Evolutionary conservation across 2,888 invertebrate species (phyloP).

Genomic region (Oligia fasciuncula): DNA sequence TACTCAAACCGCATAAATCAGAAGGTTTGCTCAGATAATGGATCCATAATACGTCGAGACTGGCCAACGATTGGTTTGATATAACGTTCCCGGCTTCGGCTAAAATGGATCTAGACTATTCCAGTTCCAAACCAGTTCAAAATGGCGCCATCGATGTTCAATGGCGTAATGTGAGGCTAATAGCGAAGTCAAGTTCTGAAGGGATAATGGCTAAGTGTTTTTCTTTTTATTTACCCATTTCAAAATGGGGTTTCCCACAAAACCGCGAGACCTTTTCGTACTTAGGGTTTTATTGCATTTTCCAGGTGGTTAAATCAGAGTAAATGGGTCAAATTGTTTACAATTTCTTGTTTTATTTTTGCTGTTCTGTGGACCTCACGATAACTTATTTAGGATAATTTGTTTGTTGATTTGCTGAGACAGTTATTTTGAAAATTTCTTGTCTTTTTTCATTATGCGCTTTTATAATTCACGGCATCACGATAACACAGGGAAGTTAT

Average conservation of each 20-base stretch:
- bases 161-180: constrained; percentile 45
- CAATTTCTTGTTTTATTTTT: constrained; percentile 3
- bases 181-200: constrained; percentile 52
- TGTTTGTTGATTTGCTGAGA: not conserved
- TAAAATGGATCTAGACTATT: constrained; percentile 37
- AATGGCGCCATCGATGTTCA: constrained; percentile 37
- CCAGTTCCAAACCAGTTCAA: constrained; percentile 19
- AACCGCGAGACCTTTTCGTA: constrained; percentile 33
- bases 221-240: constrained; percentile 49
- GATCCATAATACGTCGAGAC: constrained; percentile 50
- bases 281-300: constrained; percentile 44
- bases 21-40: constrained; percentile 55
- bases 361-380: not conserved
- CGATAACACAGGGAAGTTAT: no score
- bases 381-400: not conserved
- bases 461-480: not conserved
- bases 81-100: constrained; percentile 29
- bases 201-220: constrained; percentile 55
- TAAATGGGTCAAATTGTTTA: constrained; percentile 18
- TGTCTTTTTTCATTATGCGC: not conserved
- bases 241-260: constrained; percentile 35
- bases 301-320: constrained; percentile 34
- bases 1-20: constrained; percentile 27
- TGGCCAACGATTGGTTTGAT: constrained; percentile 41
- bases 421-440: not conserved